Percentiles rank a stretch among this genome's conserved stretches.
Evolutionary conservation across 2,888 invertebrate genomes (phyloP).

Genomic region (Lasioglossum pauxillum): DNA sequence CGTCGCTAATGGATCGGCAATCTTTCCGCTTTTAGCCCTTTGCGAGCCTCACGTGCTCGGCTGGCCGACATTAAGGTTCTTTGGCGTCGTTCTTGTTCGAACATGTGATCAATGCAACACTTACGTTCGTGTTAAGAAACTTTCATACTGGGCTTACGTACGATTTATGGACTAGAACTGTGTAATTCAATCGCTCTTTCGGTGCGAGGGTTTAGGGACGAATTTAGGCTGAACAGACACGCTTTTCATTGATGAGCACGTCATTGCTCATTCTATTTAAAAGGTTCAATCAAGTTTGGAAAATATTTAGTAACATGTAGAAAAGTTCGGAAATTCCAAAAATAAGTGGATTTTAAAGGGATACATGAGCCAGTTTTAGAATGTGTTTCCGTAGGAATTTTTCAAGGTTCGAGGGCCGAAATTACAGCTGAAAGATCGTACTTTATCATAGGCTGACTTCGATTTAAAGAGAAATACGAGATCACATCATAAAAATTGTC

Average conservation of each 20-base stretch:
- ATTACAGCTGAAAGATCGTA: not conserved
- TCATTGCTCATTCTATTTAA: not conserved
- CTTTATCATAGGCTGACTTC: accelerated
- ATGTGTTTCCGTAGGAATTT: not conserved
- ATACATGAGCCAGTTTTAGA: not conserved
- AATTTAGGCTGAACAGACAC: not conserved
- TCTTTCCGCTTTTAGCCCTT: constrained; percentile 5
- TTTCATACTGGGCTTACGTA: not conserved
- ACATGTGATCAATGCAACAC: not conserved
- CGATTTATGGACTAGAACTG: not conserved
- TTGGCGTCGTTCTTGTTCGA: not conserved
- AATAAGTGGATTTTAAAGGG: no score
- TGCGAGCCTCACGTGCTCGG: not conserved
- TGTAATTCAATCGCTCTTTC: not conserved
- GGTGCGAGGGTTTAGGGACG: not conserved
- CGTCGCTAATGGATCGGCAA: not conserved
- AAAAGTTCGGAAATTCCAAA: no score
- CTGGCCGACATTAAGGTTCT: not conserved
- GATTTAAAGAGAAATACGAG: no score
- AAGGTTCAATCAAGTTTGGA: not conserved
- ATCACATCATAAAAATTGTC: not conserved
- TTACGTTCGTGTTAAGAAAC: not conserved
- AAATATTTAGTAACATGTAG: not conserved
- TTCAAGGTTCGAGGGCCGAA: not conserved
- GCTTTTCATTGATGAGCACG: not conserved